Conservation (phyloP, 92 coral and sea anemone species). For the Actinernus sp. region DNA sequence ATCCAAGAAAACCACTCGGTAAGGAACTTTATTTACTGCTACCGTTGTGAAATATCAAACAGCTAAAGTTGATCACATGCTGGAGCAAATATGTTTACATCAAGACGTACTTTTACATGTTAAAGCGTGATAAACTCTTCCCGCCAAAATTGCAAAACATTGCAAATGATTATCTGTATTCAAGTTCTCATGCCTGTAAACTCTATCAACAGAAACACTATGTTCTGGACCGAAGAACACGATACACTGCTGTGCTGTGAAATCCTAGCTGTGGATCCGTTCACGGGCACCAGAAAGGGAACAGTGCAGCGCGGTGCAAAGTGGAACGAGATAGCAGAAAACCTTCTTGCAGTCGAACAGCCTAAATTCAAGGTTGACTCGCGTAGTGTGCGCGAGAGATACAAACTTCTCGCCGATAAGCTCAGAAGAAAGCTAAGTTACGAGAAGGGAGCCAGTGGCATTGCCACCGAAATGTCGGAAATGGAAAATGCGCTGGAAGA, state of each 20-base stretch:
- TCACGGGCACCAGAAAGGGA: conserved; percentile 62
- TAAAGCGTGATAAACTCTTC: no score
- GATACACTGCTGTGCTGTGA: conserved; percentile 43
- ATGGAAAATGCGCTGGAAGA: conserved; percentile 41
- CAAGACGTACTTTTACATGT: no score
- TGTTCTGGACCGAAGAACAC: conserved; percentile 57
- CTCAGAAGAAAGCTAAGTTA: conserved; percentile 39
- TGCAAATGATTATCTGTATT: no score
- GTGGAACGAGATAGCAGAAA: conserved; percentile 55
- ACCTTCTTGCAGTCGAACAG: conserved; percentile 15
- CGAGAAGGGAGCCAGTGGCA: conserved; percentile 42
- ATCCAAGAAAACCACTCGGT: no score
- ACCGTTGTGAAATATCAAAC: no score
- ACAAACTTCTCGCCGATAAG: conserved; percentile 29
- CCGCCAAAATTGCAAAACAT: neutral
- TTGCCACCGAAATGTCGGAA: conserved; percentile 40
- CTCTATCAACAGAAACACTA: neutral
- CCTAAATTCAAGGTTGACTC: conserved; percentile 47
- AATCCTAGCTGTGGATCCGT: conserved; percentile 44
- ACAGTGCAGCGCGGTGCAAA: conserved; percentile 54
- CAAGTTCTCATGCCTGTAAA: neutral
- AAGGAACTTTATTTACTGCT: no score
- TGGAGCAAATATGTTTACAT: no score
- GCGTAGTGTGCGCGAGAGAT: conserved; percentile 52
- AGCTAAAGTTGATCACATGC: no score